These are phyloP conservation scores for Synergus japonicus DNA, from an alignment of 2,888 invertebrate species.

Conservation along the genomic window DNA sequence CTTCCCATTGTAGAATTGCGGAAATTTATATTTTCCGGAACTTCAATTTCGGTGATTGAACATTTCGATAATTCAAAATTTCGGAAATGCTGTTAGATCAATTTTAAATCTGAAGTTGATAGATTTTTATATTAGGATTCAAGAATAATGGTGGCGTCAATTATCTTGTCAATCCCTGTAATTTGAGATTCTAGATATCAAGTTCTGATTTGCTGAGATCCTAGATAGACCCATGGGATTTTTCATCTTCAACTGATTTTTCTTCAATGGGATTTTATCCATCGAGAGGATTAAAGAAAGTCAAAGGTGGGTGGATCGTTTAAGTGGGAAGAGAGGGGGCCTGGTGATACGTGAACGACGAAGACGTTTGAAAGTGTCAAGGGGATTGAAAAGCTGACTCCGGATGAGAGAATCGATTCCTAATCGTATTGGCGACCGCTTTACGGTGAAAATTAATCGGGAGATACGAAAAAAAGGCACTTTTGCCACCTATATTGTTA, in stretches of 20 bases:
- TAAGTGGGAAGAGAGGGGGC: slow-evolving; percentile 17
- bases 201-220: background rate
- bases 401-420: slow-evolving; percentile 29
- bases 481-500: background rate
- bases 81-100: no score
- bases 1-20: background rate
- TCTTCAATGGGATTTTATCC: slow-evolving; percentile 32
- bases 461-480: background rate
- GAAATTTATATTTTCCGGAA: no score
- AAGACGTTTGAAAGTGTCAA: slow-evolving; percentile 34
- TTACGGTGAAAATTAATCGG: slow-evolving; percentile 31
- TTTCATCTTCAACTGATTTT: slow-evolving; percentile 32
- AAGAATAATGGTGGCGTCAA: background rate
- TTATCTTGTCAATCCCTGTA: background rate
- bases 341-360: slow-evolving; percentile 22
- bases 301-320: slow-evolving; percentile 24
- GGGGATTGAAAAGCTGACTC: slow-evolving; percentile 31
- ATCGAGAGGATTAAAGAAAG: slow-evolving; percentile 27
- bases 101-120: no score
- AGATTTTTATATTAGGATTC: background rate
- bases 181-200: background rate
- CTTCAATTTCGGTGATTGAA: no score
- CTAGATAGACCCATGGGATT: slow-evolving; percentile 11
- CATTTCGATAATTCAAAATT: background rate
- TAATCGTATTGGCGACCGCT: slow-evolving; percentile 30